Conservation (phyloP, 2,113 vertebrate genomes). For the Hippocampus comes region DNA sequence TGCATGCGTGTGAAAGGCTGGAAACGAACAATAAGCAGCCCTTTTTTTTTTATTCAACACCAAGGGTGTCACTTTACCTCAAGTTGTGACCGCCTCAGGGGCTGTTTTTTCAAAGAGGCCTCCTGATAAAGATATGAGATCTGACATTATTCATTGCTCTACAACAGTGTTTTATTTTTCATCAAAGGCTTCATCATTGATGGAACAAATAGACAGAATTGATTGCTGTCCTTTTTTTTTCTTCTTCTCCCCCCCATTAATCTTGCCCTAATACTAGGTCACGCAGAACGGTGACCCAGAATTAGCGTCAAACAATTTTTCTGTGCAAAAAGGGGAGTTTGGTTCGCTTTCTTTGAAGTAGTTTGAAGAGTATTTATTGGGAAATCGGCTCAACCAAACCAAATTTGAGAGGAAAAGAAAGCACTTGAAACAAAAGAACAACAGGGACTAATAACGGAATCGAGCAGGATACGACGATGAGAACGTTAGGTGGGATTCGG, state of each 20-base stretch:
- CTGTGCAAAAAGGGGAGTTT: not conserved
- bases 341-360: not conserved
- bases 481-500: too few species aligned
- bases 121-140: not conserved
- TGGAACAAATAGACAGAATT: too few species aligned
- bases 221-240: not conserved
- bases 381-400: too few species aligned
- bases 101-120: conserved; percentile 6
- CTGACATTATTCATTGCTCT: not conserved
- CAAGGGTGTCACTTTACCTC: conserved; percentile 31
- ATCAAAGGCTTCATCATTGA: not conserved
- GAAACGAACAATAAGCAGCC: conserved; percentile 7
- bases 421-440: not conserved
- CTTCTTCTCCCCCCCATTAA: too few species aligned
- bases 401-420: not conserved
- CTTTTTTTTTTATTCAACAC: not conserved
- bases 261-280: too few species aligned
- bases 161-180: not conserved
- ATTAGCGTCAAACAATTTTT: not conserved
- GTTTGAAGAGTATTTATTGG: not conserved
- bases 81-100: conserved; percentile 14
- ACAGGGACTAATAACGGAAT: not conserved
- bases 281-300: too few species aligned
- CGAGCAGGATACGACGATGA: not conserved
- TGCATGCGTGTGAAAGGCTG: conserved; percentile 2